Base-by-base conservation (phyloP, 2,888 invertebrate genomes). In the Hypolimnas misippus region DNA sequence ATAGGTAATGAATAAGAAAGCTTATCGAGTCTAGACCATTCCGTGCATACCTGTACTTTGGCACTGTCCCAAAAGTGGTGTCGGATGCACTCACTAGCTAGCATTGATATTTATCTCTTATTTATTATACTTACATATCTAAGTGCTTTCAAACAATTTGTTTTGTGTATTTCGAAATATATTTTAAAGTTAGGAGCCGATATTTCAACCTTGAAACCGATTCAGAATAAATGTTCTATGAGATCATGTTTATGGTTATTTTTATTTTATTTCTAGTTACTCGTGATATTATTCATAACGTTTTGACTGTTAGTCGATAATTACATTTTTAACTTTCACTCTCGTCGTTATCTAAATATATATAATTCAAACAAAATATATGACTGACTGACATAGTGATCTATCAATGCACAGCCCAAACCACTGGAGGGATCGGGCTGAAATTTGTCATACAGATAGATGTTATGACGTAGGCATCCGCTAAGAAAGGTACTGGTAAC, bases 41-140 rank as follows among this genome's bases (percentile, higher is more conserved):
- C 66, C 72, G 70, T 75, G 72, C 71, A 69, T 70, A 72, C 70
- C 66, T 70, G 65, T 70, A 71, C 73, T 77, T 83, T 88, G 88
- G 89, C 86, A 79, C 54, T 63, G 62, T 69, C 76, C 88, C 88
- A 87, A 83, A 71, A 73, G 72, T 77, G 75, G 79, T 82, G 79
- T 83, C 77, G 78, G 77, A 76, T 77, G 69, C 71, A 79, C 75
- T 75, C 77, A 75, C 73, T 80, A 63, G 66, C 65, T 71, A 72
- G 72, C 72, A 71, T 70, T 63, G 70, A 70, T 74, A 74, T 68
- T 69, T 75, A 71, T 73, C 69, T 69, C 67, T 72, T 73, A 77
- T 76, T 73, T 75, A 73, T 73, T 75, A 71, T 70, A 66, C 64
- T 57, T 66, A 63, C 64, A 65, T 70, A 71, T 73, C 74, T 71